These are phyloP conservation scores for Cerastis leucographa DNA, from an alignment of 2,888 invertebrate genomes.

Conservation along the genomic window DNA sequence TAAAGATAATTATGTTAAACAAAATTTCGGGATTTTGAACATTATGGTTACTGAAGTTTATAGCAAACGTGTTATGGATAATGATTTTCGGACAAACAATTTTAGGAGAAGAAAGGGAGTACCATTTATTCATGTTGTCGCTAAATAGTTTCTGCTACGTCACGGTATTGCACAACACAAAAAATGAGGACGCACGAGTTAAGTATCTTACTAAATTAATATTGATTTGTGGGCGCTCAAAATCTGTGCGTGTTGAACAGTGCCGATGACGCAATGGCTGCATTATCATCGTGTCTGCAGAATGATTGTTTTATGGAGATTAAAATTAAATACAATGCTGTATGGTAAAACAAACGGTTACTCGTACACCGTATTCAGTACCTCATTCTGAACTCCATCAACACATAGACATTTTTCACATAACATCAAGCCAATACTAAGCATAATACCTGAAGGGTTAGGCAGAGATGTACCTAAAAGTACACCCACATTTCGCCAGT, in stretches of 20 bases:
- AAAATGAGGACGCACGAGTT: constrained; percentile 36
- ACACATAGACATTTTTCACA: neutral
- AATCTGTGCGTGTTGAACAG: constrained; percentile 23
- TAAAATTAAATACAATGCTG: neutral
- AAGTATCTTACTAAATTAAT: constrained; percentile 56
- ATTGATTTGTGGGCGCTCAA: constrained; percentile 53
- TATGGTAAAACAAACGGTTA: neutral
- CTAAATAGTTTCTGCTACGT: constrained; percentile 20
- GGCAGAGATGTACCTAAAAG: too few relatives aligned
- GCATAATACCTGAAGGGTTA: too few relatives aligned
- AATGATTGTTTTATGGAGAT: neutral
- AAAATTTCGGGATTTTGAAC: too few relatives aligned
- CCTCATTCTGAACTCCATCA: neutral
- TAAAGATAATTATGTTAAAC: too few relatives aligned
- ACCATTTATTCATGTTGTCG: constrained; percentile 9
- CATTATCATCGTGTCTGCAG: neutral
- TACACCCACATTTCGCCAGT: too few relatives aligned
- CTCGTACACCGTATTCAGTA: neutral
- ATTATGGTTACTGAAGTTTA: too few relatives aligned
- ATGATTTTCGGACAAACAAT: too few relatives aligned
- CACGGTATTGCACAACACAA: constrained; percentile 44
- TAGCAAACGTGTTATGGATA: too few relatives aligned
- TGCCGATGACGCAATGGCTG: neutral
- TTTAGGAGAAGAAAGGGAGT: too few relatives aligned
- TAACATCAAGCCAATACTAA: too few relatives aligned